These are phyloP conservation scores for Cephus cinctus DNA, from an alignment of 1,140 invertebrate genomes.

Conservation along the genomic window DNA sequence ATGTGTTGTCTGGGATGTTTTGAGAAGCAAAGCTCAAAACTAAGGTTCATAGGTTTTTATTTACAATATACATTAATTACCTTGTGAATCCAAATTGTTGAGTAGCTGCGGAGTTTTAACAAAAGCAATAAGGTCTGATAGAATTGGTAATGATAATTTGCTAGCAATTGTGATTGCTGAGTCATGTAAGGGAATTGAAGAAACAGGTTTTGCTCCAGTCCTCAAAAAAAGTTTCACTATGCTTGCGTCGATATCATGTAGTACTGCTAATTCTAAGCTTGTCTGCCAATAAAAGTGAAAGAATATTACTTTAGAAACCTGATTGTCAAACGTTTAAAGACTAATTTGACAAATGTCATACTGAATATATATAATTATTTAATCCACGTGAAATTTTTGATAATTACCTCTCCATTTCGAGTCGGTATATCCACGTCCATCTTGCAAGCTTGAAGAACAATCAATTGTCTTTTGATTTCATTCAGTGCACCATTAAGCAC, in stretches of 20 bases:
- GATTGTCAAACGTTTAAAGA: constrained; percentile 12
- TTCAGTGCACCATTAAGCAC: constrained; percentile 21
- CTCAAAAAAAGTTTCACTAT: constrained; percentile 31
- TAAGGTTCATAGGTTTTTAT: no score
- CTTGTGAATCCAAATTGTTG: constrained; percentile 14
- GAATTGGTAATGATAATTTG: constrained; percentile 26
- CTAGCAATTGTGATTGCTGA: constrained; percentile 37
- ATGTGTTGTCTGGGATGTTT: no score
- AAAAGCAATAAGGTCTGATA: constrained; percentile 19
- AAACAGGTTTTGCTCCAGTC: constrained; percentile 30
- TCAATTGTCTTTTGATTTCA: constrained; percentile 27
- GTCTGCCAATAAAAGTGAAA: constrained; percentile 27
- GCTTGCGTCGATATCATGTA: constrained; percentile 13
- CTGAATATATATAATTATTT: constrained; percentile 1
- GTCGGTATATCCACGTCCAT: constrained; percentile 27
- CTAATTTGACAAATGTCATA: background rate
- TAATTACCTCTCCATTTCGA: constrained; percentile 24
- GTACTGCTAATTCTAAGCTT: constrained; percentile 36
- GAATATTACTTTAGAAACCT: background rate
- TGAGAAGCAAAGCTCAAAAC: no score
- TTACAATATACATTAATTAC: constrained; percentile 7
- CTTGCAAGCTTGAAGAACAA: constrained; percentile 26
- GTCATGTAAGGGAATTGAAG: constrained; percentile 19
- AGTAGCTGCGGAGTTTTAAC: constrained; percentile 9
- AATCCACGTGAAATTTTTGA: background rate